Conservation (phyloP, 2,113 vertebrate species). For the Mustela nigripes region DNA sequence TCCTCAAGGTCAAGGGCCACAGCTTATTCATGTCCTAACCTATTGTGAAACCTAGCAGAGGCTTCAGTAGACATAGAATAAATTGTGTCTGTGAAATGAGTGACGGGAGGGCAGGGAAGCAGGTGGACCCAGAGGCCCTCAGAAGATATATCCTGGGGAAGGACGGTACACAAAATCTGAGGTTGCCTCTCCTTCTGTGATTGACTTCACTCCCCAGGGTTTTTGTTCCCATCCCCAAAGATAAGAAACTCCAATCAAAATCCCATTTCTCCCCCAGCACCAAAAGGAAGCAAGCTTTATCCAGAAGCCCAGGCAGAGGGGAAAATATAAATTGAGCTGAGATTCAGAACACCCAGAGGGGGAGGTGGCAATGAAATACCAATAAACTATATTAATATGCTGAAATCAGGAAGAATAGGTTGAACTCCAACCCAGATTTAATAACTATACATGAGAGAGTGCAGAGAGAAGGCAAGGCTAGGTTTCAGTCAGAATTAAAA, state of each 20-base stretch:
- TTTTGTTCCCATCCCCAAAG: constrained; percentile 28
- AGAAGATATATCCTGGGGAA: not conserved
- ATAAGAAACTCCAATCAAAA: constrained; percentile 52
- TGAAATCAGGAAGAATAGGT: constrained; percentile 86
- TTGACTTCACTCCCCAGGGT: not conserved
- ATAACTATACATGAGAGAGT: constrained; percentile 87
- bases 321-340: constrained; percentile 87
- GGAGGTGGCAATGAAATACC: constrained; percentile 87
- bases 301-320: constrained; percentile 70
- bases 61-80: not conserved
- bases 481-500: constrained; percentile 86
- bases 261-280: not conserved
- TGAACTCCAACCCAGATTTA: constrained; percentile 88
- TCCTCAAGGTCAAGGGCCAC: not conserved
- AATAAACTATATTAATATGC: constrained; percentile 90
- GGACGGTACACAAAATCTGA: not conserved
- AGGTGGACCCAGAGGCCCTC: not conserved
- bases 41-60: not conserved
- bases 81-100: not conserved
- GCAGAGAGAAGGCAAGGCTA: constrained; percentile 78
- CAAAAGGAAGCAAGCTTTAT: constrained; percentile 74
- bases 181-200: not conserved
- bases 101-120: too few species aligned
- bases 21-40: not conserved
- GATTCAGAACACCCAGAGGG: constrained; percentile 75